Base-by-base conservation (phyloP, 2,797 vertebrate species). In the Lepus oiostolus region DNA sequence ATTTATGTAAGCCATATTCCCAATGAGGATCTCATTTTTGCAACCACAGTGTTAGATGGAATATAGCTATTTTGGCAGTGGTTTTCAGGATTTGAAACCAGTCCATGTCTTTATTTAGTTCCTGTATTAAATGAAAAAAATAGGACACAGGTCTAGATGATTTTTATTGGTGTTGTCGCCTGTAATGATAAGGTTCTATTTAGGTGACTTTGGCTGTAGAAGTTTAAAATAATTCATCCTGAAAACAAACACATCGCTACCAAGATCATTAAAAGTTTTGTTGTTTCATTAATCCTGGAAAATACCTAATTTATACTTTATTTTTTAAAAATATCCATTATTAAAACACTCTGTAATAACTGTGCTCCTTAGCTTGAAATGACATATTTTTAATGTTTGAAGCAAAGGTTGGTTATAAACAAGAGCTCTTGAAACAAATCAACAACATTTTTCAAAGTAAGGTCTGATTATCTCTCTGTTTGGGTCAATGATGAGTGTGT, bases 81-180 rank as follows among this genome's bases (percentile, higher is more conserved):
- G 28, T 80, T 96, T 94, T 92, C 38, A 95, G n/a, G 28, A 79
- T 88, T 85, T 88, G 81, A 95, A 94, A 77, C 79, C 80, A 93
- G 54, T 42, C 17, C 3, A 16, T 82, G 22, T 91, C 77, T 96
- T 75, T 71, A 83, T 95, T 95, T 95, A 72, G 32, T 90, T 76
- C 93, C 47, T 83, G 10, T 88, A 58, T 22, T 90, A 70, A 50
- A 74, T 70, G 21, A 79, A 85, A 90, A 47, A 95, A 94, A 75
- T 88, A 8, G 77, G 90, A 70, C 47, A 17, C 13, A 81, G 28
- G 35, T 77, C 2, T 85, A 88, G 35, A 84, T 90, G 10, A 65
- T 26, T 47, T 30, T 35, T 87, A 35, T 21, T 47, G 10, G 1
- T 68, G n/a, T 83, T 88, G 21, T 88, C 65, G 9, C 26, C 19